Evolutionary conservation across 2,113 vertebrate species (phyloP).

Genomic region (Alexandromys fortis): DNA sequence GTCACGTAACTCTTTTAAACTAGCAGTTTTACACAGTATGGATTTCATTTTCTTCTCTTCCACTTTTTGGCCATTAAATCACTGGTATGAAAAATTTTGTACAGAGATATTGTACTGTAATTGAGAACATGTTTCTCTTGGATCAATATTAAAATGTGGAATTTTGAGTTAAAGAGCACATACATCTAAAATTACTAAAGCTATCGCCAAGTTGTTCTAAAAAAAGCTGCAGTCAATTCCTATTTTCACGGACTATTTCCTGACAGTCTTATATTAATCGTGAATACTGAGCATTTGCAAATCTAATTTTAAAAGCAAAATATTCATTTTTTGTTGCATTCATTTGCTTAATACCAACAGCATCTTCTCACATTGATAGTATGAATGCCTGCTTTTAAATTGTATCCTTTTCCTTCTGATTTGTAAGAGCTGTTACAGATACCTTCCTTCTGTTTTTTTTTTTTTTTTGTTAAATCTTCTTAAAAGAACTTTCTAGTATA

Average conservation of each 20-base stretch:
- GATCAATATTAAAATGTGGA: conserved; percentile 15
- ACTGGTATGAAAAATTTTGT: conserved; percentile 1
- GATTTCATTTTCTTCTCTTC: conserved; percentile 43
- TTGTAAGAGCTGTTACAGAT: background rate
- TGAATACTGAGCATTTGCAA: conserved; percentile 28
- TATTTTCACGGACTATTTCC: conserved; percentile 26
- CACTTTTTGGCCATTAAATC: background rate
- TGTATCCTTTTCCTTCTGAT: conserved; percentile 2
- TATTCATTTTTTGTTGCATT: conserved; percentile 43
- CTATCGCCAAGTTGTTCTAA: background rate
- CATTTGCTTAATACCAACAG: background rate
- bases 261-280: background rate
- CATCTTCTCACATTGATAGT: background rate
- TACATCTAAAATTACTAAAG: conserved; percentile 22
- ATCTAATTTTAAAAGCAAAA: background rate
- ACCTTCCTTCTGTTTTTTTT: background rate
- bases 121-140: conserved; percentile 21
- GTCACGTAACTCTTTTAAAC: conserved; percentile 34
- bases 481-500: background rate
- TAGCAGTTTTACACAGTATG: conserved; percentile 9
- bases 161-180: conserved; percentile 12
- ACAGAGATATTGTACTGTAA: background rate
- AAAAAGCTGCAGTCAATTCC: conserved; percentile 28
- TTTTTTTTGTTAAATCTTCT: background rate
- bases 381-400: conserved; percentile 11